Evolutionary conservation across 30 jellyfish, hydroid and myxozoan species (phyloP).

Genomic region (Aurelia aurita): DNA sequence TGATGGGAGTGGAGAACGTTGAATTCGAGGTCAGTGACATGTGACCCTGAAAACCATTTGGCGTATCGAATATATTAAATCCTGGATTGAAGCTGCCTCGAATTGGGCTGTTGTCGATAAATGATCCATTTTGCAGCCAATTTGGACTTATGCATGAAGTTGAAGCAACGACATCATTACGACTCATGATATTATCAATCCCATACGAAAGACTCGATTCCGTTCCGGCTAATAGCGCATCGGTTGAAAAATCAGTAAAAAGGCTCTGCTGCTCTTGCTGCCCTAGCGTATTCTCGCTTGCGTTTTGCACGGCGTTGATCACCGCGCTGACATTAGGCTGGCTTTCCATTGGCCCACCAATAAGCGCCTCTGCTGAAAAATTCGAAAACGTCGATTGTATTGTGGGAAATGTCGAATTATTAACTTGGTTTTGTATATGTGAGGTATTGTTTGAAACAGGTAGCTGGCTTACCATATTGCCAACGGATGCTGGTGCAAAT

Average conservation of each 20-base stretch:
- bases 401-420: slow-evolving; percentile 58
- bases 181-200: slow-evolving; percentile 86
- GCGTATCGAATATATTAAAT: slow-evolving; percentile 53
- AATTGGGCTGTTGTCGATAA: slow-evolving; percentile 90
- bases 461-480: slow-evolving; percentile 57
- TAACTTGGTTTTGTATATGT: slow-evolving; percentile 8
- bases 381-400: slow-evolving; percentile 83
- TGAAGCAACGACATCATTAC: slow-evolving; percentile 64
- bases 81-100: slow-evolving; percentile 86
- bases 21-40: slow-evolving; percentile 3
- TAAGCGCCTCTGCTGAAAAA: slow-evolving; percentile 90
- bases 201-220: slow-evolving; percentile 89
- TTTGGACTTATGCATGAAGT: slow-evolving; percentile 74
- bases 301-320: slow-evolving; percentile 1
- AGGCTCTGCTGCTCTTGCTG: slow-evolving; percentile 75
- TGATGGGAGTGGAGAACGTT: slow-evolving; percentile 33
- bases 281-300: slow-evolving; percentile 35
- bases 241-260: slow-evolving; percentile 91
- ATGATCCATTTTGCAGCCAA: slow-evolving; percentile 69
- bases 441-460: slow-evolving; percentile 32
- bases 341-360: slow-evolving; percentile 64
- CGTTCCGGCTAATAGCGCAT: slow-evolving; percentile 73
- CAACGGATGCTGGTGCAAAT: slow-evolving; percentile 94
- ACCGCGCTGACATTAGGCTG: slow-evolving; percentile 29
- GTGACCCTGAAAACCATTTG: slow-evolving; percentile 48